Percentiles rank a stretch among this genome's conserved stretches.
Conservation (phyloP, 2,888 invertebrate species). For the Tetranychus piercei region DNA sequence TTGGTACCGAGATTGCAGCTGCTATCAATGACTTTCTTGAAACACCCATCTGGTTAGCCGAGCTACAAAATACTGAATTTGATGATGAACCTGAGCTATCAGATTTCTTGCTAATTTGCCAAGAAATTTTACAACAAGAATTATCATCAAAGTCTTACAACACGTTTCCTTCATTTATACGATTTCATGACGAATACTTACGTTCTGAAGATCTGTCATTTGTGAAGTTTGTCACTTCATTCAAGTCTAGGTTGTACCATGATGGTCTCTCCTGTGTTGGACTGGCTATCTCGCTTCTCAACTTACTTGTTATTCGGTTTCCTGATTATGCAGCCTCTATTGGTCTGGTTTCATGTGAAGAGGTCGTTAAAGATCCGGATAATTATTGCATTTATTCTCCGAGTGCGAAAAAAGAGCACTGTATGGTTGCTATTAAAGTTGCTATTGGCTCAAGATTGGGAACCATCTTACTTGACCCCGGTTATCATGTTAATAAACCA, state of each 20-base stretch:
- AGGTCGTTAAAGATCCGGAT: conserved; percentile 35
- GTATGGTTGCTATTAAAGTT: conserved; percentile 36
- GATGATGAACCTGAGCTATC: conserved; percentile 48
- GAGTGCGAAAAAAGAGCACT: conserved; percentile 55
- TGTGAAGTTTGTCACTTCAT: conserved; percentile 53
- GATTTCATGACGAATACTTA: conserved; percentile 34
- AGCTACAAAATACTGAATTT: conserved; percentile 35
- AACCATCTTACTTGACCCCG: conserved; percentile 65
- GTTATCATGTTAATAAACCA: conserved; percentile 68
- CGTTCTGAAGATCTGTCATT: conserved; percentile 42
- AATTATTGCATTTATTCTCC: conserved; percentile 24
- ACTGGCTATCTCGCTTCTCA: conserved; percentile 57
- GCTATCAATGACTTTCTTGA: conserved; percentile 41
- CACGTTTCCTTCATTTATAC: conserved; percentile 64
- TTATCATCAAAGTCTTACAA: conserved; percentile 71
- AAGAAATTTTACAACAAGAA: conserved; percentile 56
- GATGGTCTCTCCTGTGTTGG: conserved; percentile 75
- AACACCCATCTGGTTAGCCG: conserved; percentile 51
- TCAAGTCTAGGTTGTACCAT: conserved; percentile 55
- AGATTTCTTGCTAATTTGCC: conserved; percentile 56
- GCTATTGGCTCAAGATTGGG: conserved; percentile 36
- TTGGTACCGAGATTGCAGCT: neutral
- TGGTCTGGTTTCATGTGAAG: conserved; percentile 68
- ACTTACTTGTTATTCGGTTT: conserved; percentile 44
- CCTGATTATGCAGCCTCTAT: conserved; percentile 48